phyloP scores from a whole-genome alignment of 23 tunicate genomes.

The Halocynthia roretzi region DNA sequence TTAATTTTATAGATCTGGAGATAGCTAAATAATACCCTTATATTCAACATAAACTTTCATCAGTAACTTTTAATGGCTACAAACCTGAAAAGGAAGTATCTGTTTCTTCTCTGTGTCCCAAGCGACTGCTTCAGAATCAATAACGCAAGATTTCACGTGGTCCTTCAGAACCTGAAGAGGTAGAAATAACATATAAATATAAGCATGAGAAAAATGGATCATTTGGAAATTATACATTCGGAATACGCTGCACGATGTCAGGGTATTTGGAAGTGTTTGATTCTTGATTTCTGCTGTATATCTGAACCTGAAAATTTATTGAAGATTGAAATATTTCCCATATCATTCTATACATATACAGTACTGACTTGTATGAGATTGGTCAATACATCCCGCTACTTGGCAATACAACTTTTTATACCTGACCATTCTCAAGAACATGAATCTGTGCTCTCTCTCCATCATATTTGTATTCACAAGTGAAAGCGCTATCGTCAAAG shows the following conservation, averaged over 20 bases:
- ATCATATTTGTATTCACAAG: constrained; percentile 96
- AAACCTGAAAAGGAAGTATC: constrained; percentile 93
- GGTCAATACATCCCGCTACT: not conserved
- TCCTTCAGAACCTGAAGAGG: constrained; percentile 50
- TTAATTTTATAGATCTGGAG: too few relatives aligned
- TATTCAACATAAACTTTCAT: too few relatives aligned
- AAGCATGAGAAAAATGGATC: too few relatives aligned
- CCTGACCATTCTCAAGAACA: constrained; percentile 62
- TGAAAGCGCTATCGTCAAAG: constrained; percentile 82
- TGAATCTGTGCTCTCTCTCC: constrained; percentile 99
- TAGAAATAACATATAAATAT: too few relatives aligned
- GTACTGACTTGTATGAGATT: not conserved
- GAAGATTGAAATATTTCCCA: not conserved
- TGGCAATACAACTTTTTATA: not conserved
- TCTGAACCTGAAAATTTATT: constrained; percentile 33
- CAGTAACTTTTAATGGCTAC: not conserved
- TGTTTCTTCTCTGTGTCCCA: constrained; percentile 88
- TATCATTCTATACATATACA: not conserved
- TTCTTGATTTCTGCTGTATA: constrained; percentile 94
- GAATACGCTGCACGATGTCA: constrained; percentile 80
- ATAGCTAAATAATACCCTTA: too few relatives aligned
- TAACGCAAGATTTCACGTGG: constrained; percentile 75
- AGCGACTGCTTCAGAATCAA: constrained; percentile 97
- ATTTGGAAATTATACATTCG: constrained; percentile 14
- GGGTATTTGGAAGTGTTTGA: constrained; percentile 98